Base-by-base conservation (phyloP, 2,797 vertebrate genomes). In the Sparidentex hasta region DNA sequence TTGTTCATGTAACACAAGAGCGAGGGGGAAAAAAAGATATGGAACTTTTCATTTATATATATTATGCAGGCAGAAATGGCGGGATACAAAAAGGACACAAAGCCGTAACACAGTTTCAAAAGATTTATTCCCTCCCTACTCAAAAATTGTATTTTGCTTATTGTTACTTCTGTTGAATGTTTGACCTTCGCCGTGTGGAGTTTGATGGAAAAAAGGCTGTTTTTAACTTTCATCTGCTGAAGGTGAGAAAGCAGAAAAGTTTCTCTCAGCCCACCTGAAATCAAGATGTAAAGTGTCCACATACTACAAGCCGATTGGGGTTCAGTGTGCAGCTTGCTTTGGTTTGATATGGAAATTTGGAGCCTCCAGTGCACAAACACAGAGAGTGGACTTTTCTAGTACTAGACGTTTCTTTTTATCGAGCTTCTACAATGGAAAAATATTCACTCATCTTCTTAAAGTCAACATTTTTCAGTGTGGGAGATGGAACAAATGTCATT, bases 131-230 rank as follows among this genome's bases (percentile, higher is more conserved):
- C 25, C 16, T 16, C 17, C 61, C 21, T 5, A 3, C 29, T 50
- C 13, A 25, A n/a, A 38, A 67, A 46, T 13, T 41, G 11, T 33
- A 14, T 64, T 56, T 64, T 1, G 18, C 20, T 29, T 55, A 18
- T 12, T n/a, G 21, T 44, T 3, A 4, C 48, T 43, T 4, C 23
- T 1, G 29, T 1, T 51, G 29, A 16, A 64, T 46, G 20, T 68
- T 54, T 74, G 43, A 69, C 57, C 68, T 71, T 72, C 70, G 21
- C 13, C 4, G 48, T 44, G 58, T 1, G n/a, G 33, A 33, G 16
- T 2, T 20, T 25, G 44, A 57, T 5, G 11, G 46, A 33, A 1
- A 33, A 23, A 44, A 20, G 38, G 9, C 13, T 64, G 59, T 20
- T 56, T 33, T 62, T 47, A 9, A 11, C 41, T 50, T 59, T 46